A percentile compares a stretch with the other conserved stretches of the same genome.
Conservation (phyloP, 1,140 invertebrate genomes). For the Drosophila pachea region DNA sequence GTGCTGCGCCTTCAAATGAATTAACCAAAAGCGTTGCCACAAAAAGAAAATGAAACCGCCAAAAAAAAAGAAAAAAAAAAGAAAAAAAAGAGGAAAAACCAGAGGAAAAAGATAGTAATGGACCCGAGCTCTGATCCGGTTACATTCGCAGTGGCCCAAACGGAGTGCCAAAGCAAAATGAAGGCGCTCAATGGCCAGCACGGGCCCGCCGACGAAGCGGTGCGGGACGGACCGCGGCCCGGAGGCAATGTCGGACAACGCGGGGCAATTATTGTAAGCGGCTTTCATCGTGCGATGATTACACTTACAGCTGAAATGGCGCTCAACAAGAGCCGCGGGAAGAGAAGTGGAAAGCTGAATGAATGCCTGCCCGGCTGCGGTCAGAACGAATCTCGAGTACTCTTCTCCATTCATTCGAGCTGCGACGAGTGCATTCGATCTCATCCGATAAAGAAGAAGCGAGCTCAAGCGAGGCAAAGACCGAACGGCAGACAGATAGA, state of each 20-base stretch:
- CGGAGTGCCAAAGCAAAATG: background rate
- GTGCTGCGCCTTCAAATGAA: constrained; percentile 47
- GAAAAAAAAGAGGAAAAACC: background rate
- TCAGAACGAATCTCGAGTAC: no score
- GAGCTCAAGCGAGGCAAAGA: background rate
- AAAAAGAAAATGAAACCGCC: background rate
- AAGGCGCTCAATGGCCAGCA: constrained; percentile 1
- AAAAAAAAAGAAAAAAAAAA: no score
- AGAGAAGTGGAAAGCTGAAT: no score
- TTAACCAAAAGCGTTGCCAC: constrained; percentile 31
- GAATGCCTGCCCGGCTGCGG: no score
- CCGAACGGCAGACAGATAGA: background rate
- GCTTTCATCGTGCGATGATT: constrained; percentile 76
- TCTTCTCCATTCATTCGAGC: no score
- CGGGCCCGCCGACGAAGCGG: no score
- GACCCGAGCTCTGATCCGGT: constrained; percentile 7
- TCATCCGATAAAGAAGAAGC: background rate
- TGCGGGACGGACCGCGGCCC: constrained; percentile 1
- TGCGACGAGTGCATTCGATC: background rate
- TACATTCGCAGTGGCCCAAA: constrained; percentile 7
- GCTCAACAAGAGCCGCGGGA: constrained; percentile 42
- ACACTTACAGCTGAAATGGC: constrained; percentile 74
- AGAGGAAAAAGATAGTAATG: background rate
- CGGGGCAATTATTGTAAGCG: constrained; percentile 75
- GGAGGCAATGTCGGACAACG: constrained; percentile 66